Percentiles rank a stretch among this genome's conserved stretches.
phyloP scores from a whole-genome alignment of 2,888 invertebrate genomes.

The Chromoteleia sp. region DNA sequence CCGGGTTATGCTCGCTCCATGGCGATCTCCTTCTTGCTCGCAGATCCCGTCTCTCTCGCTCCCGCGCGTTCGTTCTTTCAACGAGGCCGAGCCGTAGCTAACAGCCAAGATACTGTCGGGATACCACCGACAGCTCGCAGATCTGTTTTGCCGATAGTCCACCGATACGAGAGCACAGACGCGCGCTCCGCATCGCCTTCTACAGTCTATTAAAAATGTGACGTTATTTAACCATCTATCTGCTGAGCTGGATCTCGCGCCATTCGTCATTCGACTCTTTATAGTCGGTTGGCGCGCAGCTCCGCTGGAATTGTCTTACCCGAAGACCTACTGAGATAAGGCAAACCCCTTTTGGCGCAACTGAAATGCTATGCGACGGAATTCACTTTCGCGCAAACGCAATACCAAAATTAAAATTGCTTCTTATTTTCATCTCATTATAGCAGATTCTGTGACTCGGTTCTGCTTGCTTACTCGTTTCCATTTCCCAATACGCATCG shows the following conservation, averaged over 20 bases:
- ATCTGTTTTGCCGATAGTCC: conserved; percentile 78
- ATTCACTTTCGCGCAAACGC: conserved; percentile 46
- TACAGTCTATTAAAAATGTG: conserved; percentile 77
- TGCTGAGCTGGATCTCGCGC: conserved; percentile 68
- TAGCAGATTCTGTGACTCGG: no score
- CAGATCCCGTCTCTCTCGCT: conserved; percentile 28
- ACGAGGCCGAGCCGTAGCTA: conserved; percentile 47
- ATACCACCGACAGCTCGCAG: conserved; percentile 78
- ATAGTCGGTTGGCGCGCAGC: conserved; percentile 68
- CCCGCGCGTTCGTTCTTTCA: conserved; percentile 28
- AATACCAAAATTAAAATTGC: background rate
- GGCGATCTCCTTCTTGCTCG: conserved; percentile 48
- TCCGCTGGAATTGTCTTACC: conserved; percentile 49
- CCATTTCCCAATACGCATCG: background rate
- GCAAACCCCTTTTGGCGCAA: conserved; percentile 8
- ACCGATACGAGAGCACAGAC: conserved; percentile 72
- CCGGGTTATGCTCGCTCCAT: conserved; percentile 51
- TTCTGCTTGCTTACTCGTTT: background rate
- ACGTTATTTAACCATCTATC: conserved; percentile 78
- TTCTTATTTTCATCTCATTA: conserved; percentile 5
- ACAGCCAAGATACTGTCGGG: conserved; percentile 77
- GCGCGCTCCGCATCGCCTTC: conserved; percentile 70
- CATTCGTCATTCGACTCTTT: conserved; percentile 77
- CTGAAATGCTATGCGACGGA: conserved; percentile 6
- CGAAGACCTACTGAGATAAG: conserved; percentile 62